Base-by-base conservation (phyloP, 2,888 invertebrate genomes). In the Chrysolina americana region DNA sequence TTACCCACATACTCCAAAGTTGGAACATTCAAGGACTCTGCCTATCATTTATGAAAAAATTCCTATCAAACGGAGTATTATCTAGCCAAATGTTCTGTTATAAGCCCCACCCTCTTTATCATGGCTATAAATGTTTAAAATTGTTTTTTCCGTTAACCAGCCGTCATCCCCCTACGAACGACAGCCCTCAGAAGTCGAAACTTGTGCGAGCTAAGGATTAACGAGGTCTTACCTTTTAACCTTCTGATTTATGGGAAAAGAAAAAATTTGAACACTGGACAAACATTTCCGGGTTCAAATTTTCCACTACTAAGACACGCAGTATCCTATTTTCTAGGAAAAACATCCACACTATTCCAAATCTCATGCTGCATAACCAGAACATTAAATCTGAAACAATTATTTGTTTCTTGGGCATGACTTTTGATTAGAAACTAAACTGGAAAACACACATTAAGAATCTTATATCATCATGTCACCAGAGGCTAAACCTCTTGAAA, bases 241-340 rank as follows among this genome's bases (percentile, higher is more conserved):
- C n/a, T n/a, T n/a, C n/a, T n/a, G n/a, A n/a, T n/a, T n/a, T n/a
- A n/a, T n/a, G n/a, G n/a, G n/a, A n/a, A n/a, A n/a, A n/a, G n/a
- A n/a, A n/a, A n/a, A n/a, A n/a, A n/a, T n/a, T n/a, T n/a, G 63
- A 63, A 28, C 23, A 63, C 15, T 63, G 63, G 63, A 15, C 63
- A 11, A 23, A 36, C 2, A n/a, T 15, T 13, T 13, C 62, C 13
- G 23, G 62, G 11, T 62, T 62, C 28, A 21, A 21, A 23, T 62
- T 62, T 13, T 62, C 62, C 2, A 21, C 62, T 10, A n/a, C 21
- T 15, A 62, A 62, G 11, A 62, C 28, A 62, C 9, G 4, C 23
- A 10, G 28, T 36, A 28, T 62, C 3, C 21, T 62, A n/a, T 23
- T 62, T 11, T 62, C 23, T 15, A 62, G 23, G 23, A 62, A 62